Base-by-base conservation (phyloP, 2,888 invertebrate genomes). In the Noctuana brunneofusca region DNA sequence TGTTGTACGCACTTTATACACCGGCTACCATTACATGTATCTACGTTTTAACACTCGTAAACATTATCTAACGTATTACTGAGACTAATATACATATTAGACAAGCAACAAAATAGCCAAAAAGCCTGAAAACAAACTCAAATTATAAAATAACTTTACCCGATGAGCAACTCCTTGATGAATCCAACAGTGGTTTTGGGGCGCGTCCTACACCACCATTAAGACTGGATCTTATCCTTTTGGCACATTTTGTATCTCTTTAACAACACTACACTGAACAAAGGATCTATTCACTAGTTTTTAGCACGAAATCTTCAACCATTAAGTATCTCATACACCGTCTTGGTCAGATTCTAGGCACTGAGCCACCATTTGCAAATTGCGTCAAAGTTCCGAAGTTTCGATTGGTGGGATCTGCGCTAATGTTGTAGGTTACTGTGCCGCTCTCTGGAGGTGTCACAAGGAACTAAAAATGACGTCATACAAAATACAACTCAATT, bases 341-440 rank as follows among this genome's bases (percentile, higher is more conserved):
- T 89, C 81, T 84, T 87, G 86, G 82, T 84, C 87, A 72, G 52
- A 86, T 88, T 87, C 89, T 89, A 86, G 87, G 87, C 87, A 89
- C 92, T 90, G 91, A 62, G 49, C 62, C 49, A 50, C 92, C 92
- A 92, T 92, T 92, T 92, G 92, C 92, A 92, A 92, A 92, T 92
- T 92, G 91, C 91, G 90, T 90, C 91, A 91, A 92, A 92, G 83
- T 85, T 83, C 80, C 83, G 83, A 76, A 71, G 80, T 79, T 78
- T 76, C 84, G 86, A 92, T 92, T 92, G 92, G 92, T 80, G 72
- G 75, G 75, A 78, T 79, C 78, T 83, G 83, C 85, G 87, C 87
- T 84, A 81, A 79, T 83, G 76, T 80, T 79, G 80, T 84, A 78
- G 72, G 71, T 67, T 67, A 64, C 67, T 53, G 65, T 64, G 71